Evolutionary conservation across 1,140 invertebrate genomes (phyloP).

Genomic region (Maniola jurtina): DNA sequence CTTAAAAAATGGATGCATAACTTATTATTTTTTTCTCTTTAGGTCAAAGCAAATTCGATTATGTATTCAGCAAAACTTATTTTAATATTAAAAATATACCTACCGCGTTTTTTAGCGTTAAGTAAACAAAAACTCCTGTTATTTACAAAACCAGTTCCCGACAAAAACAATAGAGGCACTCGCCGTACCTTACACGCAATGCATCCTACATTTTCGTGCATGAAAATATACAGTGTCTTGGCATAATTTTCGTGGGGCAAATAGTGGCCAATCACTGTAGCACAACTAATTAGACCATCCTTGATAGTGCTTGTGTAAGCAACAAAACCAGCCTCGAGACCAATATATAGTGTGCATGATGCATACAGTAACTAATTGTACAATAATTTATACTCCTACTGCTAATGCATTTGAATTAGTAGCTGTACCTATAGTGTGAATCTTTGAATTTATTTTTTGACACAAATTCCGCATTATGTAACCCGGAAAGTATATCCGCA

Average conservation of each 20-base stretch:
- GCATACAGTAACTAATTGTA: background rate
- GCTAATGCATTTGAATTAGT: background rate
- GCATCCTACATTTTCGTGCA: slow-evolving; percentile 22
- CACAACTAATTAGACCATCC: slow-evolving; percentile 34
- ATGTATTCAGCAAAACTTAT: too few relatives aligned
- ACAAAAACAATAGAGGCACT: background rate
- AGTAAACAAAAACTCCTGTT: background rate
- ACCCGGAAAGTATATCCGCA: too few relatives aligned
- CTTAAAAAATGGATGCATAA: too few relatives aligned
- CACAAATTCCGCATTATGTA: too few relatives aligned
- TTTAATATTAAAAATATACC: too few relatives aligned
- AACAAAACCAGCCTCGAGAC: slow-evolving; percentile 24
- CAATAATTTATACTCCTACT: background rate
- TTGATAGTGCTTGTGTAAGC: slow-evolving; percentile 30
- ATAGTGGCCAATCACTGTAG: slow-evolving; percentile 28
- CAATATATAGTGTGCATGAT: background rate
- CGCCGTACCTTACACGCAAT: slow-evolving; percentile 4
- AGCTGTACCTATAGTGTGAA: too few relatives aligned
- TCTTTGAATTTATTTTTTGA: too few relatives aligned
- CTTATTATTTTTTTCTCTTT: too few relatives aligned
- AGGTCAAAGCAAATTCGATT: too few relatives aligned
- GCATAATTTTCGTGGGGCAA: slow-evolving; percentile 24
- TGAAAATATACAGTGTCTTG: slow-evolving; percentile 21
- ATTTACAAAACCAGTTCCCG: background rate
- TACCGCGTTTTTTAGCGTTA: too few relatives aligned